Base-by-base conservation (phyloP, 2,113 vertebrate species). In the Microtus montanus region DNA sequence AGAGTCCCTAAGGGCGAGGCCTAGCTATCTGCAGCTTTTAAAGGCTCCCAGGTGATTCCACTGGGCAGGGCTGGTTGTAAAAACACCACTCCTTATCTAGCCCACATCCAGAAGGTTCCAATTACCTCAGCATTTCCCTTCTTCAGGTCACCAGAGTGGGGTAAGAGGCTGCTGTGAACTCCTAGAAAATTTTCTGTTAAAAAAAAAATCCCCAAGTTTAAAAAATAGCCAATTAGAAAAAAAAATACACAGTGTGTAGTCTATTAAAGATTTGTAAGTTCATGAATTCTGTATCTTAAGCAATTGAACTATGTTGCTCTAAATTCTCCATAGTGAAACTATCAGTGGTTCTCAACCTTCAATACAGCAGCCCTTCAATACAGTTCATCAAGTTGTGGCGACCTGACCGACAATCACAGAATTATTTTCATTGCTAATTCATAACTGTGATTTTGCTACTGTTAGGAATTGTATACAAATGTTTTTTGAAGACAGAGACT, bases 21-120 rank as follows among this genome's bases (percentile, higher is more conserved):
- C 82, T 5, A 9, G 75, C 71, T 86, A 49, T 49, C 22, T 54
- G 84, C 44, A 52, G 61, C 79, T 93, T 96, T 97, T 90, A 92
- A 80, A 92, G 47, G 90, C 87, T 93, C 92, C 87, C 92, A 70
- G 90, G 75, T 94, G 90, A 92, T 85, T 93, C 84, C 28, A 64
- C 28, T 26, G 66, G 94, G 75, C 61, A 91, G 91, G 19, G 28
- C 15, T 8, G 30, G 73, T 66, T 80, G 90, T 94, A 96, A 95
- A 96, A 94, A 54, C 58, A 24, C 41, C 66, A 33, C 49, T 91
- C 66, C 11, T 61, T 61, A 9, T 82, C 30, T 68, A 64, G 30
- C 90, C 54, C 33, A 47, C 10, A 33, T 47, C 54, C 13, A 28
- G 13, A n/a, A 88, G 66, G 47, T 78, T 78, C 79, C 17, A 12